Base-by-base conservation (phyloP, 2,113 vertebrate genomes). In the Phrynocephalus versicolor region DNA sequence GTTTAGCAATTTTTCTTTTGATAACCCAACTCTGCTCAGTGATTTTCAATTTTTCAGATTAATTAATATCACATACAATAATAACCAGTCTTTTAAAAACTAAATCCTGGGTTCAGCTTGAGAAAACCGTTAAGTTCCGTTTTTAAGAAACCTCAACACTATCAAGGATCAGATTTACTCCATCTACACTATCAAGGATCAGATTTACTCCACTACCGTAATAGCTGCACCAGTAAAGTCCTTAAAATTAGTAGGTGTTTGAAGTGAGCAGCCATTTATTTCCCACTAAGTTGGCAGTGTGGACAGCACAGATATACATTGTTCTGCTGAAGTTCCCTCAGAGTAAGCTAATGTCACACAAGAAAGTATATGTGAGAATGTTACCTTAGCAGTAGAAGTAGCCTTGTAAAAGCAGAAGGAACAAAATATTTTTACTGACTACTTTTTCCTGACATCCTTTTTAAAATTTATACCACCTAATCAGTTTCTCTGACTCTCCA, bases 1-100 rank as follows among this genome's bases (percentile, higher is more conserved):
- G 88, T 91, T 92, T 89, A 94, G 86, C 89, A 94, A 87, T 80
- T 91, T 87, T 86, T 86, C 92, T 89, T 86, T 90, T 90, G 92
- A 92, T 94, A 86, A 90, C 92, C 94, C 88, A 84, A 91, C 84
- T 87, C 85, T 91, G 85, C 91, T 93, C 67, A 79, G 81, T 72
- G 55, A 85, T 89, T 85, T 90, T 87, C 45, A 88, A 92, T 87
- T 91, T 85, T 79, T 86, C 80, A 89, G 88, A 65, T 73, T 5
- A 58, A 91, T 86, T 12, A 51, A 10, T 51, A 89, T 65, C 91
- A 92, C 72, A 25, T 91, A 93, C 88, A 88, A 81, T 84, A 93
- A 81, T 90, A 87, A 89, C 92, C 76, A 89, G 85, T 41, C 76
- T 70, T 91, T 88, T 72, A 82, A 90, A 77, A 92, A 80, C 85